A percentile compares a stretch with the other conserved stretches of the same genome.
These are phyloP conservation scores for Halichondria panicea DNA, from an alignment of 37 sponge, comb jelly and placozoan species.

Conservation along the genomic window DNA sequence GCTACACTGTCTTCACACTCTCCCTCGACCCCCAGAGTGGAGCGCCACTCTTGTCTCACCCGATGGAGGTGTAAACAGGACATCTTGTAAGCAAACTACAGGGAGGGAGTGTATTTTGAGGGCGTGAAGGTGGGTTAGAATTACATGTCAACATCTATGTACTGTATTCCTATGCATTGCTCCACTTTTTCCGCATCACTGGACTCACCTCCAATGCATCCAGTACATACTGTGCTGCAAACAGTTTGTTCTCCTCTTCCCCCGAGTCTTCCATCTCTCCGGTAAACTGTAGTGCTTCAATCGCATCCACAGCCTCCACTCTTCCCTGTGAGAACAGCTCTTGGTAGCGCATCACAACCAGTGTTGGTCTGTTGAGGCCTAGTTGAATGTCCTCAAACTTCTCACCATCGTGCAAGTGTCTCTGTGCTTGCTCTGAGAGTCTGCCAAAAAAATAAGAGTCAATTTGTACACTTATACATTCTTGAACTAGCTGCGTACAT, in stretches of 20 bases:
- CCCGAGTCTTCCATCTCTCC: neutral
- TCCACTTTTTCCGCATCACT: neutral
- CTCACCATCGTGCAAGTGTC: constrained; percentile 64
- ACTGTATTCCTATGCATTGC: no score
- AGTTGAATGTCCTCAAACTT: constrained; percentile 76
- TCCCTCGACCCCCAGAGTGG: constrained; percentile 8
- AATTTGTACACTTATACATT: neutral
- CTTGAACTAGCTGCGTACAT: no score
- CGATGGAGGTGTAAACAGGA: constrained; percentile 11
- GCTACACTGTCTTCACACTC: constrained; percentile 19
- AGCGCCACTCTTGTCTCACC: constrained; percentile 33
- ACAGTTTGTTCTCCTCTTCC: neutral
- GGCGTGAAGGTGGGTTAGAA: neutral
- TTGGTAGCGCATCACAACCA: constrained; percentile 49
- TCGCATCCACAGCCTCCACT: constrained; percentile 62
- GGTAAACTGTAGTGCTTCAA: constrained; percentile 6
- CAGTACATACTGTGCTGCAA: constrained; percentile 15
- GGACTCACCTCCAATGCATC: constrained; percentile 26
- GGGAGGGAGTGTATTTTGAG: neutral
- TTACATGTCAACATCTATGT: no score
- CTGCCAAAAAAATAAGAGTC: constrained; percentile 8
- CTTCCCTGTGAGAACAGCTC: constrained; percentile 72
- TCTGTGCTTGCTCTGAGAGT: constrained; percentile 78
- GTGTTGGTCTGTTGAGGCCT: constrained; percentile 49
- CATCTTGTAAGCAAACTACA: constrained; percentile 38